phyloP scores from a whole-genome alignment of 2,797 vertebrate genomes.

The Apodemus agrarius region DNA sequence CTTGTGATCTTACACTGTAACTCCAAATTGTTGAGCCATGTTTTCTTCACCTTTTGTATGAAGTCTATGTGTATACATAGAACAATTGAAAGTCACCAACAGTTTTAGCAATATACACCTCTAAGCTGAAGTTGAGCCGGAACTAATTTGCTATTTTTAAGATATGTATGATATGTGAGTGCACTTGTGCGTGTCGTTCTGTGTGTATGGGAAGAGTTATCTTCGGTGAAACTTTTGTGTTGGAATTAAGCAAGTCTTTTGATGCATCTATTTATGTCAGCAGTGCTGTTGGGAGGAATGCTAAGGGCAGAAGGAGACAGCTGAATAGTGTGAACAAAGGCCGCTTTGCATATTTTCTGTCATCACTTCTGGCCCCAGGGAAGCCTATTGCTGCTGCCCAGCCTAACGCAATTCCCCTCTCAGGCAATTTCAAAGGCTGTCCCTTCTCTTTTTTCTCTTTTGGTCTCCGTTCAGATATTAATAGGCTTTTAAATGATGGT shows the following conservation, averaged over 20 bases:
- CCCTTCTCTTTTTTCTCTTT: not conserved
- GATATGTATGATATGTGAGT: not conserved
- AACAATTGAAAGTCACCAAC: not conserved
- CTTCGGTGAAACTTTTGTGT: slow-evolving; percentile 16
- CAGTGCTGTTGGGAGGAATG: not conserved
- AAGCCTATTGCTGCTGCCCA: not conserved
- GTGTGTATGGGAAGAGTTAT: not conserved
- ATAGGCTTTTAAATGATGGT: slow-evolving; percentile 9
- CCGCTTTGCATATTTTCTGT: slow-evolving; percentile 49
- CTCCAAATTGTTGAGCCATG: not conserved
- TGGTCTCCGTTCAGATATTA: not conserved
- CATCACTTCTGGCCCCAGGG: not conserved
- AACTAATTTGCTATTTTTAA: not conserved
- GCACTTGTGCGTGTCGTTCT: not conserved
- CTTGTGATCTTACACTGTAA: not conserved
- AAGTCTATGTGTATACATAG: not conserved
- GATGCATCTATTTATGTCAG: slow-evolving; percentile 47
- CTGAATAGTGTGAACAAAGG: slow-evolving; percentile 26
- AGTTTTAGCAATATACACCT: not conserved
- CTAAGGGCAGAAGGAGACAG: not conserved
- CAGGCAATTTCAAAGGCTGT: not conserved
- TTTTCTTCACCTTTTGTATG: not conserved
- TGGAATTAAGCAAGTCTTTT: slow-evolving; percentile 37
- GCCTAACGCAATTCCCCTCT: not conserved
- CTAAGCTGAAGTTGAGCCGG: not conserved